phyloP scores from a whole-genome alignment of 2,888 invertebrate genomes.

The Eretmocerus hayati region DNA sequence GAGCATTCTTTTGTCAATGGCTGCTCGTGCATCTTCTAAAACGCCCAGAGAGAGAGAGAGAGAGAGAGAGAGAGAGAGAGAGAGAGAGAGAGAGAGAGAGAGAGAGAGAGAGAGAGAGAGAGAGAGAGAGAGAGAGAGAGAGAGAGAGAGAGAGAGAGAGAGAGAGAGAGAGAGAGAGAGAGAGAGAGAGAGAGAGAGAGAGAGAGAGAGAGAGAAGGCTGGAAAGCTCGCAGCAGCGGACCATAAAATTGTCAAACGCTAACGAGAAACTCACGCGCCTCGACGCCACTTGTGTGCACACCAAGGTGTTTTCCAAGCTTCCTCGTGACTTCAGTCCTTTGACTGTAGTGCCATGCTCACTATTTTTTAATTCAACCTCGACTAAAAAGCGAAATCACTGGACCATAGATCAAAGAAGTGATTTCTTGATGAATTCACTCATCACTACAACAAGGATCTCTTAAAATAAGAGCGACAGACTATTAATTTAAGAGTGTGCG shows the following conservation, averaged over 20 bases:
- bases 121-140: not conserved
- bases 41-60: not conserved
- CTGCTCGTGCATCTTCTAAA: no score
- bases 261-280: constrained; percentile 15
- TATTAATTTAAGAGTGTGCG: no score
- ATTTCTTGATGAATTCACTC: no score
- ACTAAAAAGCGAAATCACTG: no score
- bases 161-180: not conserved
- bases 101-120: not conserved
- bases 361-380: no score
- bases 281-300: not conserved
- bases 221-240: constrained; percentile 15
- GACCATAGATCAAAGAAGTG: no score
- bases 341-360: no score
- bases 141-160: not conserved
- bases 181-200: not conserved
- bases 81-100: not conserved
- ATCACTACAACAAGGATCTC: no score
- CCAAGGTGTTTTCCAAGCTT: no score
- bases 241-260: constrained; percentile 24
- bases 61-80: not conserved
- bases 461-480: no score
- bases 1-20: no score
- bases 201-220: not conserved
- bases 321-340: no score